Evolutionary conservation across 2,888 invertebrate species (phyloP).

Genomic region (Chrysopilus asiliformis): DNA sequence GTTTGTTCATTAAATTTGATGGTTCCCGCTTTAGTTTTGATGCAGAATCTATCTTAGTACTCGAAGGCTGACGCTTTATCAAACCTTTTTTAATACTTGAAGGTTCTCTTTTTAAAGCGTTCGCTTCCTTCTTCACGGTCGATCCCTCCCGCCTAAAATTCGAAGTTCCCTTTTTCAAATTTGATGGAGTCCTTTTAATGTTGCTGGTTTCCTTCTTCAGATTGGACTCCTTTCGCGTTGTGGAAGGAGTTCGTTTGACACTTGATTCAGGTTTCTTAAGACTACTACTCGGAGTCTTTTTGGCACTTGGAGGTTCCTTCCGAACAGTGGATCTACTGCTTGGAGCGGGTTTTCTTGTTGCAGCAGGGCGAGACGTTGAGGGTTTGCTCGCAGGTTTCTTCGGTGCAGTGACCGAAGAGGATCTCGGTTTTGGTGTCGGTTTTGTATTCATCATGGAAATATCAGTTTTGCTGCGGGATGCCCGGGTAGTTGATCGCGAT

Average conservation of each 20-base stretch:
- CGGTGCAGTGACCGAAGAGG: too few species aligned
- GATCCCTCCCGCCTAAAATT: slow-evolving; percentile 5
- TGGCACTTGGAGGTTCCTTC: slow-evolving; percentile 29
- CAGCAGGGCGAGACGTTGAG: too few species aligned
- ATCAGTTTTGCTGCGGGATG: too few species aligned
- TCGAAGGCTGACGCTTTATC: slow-evolving; percentile 10
- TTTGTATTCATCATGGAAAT: too few species aligned
- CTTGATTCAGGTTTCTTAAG: slow-evolving; percentile 11
- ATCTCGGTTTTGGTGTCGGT: too few species aligned
- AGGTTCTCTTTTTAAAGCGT: slow-evolving; percentile 23
- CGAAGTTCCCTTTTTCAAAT: slow-evolving; percentile 16
- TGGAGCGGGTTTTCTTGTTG: too few species aligned
- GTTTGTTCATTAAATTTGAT: slow-evolving; percentile 23
- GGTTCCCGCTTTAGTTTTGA: slow-evolving; percentile 8
- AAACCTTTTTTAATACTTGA: slow-evolving; percentile 19
- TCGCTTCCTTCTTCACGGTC: slow-evolving; percentile 1
- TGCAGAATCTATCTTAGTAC: slow-evolving; percentile 4
- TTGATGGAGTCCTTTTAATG: slow-evolving; percentile 12
- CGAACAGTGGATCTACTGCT: slow-evolving; percentile 2
- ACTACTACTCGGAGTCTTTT: slow-evolving; percentile 21
- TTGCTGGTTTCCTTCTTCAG: slow-evolving; percentile 7
- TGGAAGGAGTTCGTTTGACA: slow-evolving; percentile 10
- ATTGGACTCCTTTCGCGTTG: slow-evolving; percentile 18
- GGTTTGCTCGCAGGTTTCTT: too few species aligned
- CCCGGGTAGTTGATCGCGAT: slow-evolving; percentile 8